These are phyloP conservation scores for Rhyzopertha dominica DNA, from an alignment of 1,140 invertebrate genomes.

Conservation along the genomic window DNA sequence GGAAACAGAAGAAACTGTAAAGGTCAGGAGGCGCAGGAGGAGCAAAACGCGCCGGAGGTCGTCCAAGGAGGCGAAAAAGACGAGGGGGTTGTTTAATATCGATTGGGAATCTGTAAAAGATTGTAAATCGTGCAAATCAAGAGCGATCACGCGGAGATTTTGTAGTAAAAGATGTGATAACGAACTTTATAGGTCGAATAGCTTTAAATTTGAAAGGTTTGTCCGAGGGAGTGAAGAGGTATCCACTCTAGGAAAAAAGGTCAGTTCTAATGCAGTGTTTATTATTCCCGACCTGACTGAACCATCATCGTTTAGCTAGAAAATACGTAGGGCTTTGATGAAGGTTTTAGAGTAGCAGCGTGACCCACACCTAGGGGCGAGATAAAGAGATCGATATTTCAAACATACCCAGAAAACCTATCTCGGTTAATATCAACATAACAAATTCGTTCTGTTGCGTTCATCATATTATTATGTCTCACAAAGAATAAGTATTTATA, in stretches of 20 bases:
- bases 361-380: no score
- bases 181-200: slow-evolving; percentile 76
- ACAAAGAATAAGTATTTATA: no score
- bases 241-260: slow-evolving; percentile 53
- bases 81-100: slow-evolving; percentile 43
- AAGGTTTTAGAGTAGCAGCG: no score
- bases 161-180: slow-evolving; percentile 68
- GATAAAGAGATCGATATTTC: no score
- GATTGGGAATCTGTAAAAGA: slow-evolving; percentile 46
- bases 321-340: no score
- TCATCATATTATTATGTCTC: no score
- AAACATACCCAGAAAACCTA: no score
- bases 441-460: no score
- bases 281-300: no score
- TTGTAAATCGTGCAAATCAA: slow-evolving; percentile 43
- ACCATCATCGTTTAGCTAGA: no score
- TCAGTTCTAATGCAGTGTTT: no score
- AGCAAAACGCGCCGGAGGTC: slow-evolving; percentile 35
- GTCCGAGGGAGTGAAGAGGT: slow-evolving; percentile 62
- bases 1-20: slow-evolving; percentile 22
- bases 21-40: slow-evolving; percentile 32
- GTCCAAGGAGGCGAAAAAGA: slow-evolving; percentile 31
- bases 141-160: slow-evolving; percentile 56
- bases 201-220: slow-evolving; percentile 79
- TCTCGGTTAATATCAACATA: no score